Base-by-base conservation (phyloP, 92 coral and sea anemone genomes). In the Porites cylindrica region DNA sequence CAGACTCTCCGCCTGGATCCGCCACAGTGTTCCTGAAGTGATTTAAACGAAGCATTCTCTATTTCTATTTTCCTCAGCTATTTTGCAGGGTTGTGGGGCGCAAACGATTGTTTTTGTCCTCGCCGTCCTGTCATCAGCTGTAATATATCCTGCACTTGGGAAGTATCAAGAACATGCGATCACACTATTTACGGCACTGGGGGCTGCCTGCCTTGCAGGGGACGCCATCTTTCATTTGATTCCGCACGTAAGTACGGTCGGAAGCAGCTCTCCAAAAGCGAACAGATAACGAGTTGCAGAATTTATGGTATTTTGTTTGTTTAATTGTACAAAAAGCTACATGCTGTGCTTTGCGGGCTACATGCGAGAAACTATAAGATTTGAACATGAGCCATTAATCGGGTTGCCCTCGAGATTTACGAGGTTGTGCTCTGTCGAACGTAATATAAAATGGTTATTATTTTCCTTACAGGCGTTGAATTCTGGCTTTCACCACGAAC, bases 161-260 rank as follows among this genome's bases (percentile, higher is more conserved):
- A 82, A 53, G 59, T 77, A 60, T 53, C 75, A 78, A 11, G 86
- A 89, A 10, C 90, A 90, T 71, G 82, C 91, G 38, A 91, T 92
- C 67, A 76, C 97, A 50, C 85, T 90, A 29, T 91, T 94, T 20
- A 86, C 92, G 52, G 95, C 98, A 9, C 87, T 96, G 14, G 96
- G 97, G 13, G 95, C 93, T 24, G 98, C 97, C 10, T 92, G 94
- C 61, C 77, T 96, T 32, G 89, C 92, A 8, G 98, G 98, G 8
- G 98, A 96, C 75, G 95, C 98, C 32, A 85, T 94, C 17, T 95
- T 96, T 20, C 98, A 96, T 75, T 94, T 96, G 51, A 75, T 94
- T 29, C 97, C 98, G 6, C 97, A 96, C 54, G 98, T 96, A 77
- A 86, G 96, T 95, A 59, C 12, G 6, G 1, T 23, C 61, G 16